Evolutionary conservation across 2,797 vertebrate species (phyloP).

Genomic region (Crax fasciolata): DNA sequence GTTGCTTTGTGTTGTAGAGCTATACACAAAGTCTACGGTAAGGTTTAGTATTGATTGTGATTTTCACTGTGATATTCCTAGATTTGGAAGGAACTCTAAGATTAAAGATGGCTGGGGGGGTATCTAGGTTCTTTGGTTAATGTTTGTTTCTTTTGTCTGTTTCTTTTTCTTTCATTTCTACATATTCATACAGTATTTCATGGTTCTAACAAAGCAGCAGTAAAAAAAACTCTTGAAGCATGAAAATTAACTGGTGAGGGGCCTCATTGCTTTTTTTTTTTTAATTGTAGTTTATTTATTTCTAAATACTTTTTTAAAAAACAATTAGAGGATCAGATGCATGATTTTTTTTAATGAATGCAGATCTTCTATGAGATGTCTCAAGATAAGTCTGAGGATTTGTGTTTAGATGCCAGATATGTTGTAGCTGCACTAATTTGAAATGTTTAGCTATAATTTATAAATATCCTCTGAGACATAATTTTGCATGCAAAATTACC

Average conservation of each 20-base stretch:
- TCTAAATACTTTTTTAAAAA: slow-evolving; percentile 80
- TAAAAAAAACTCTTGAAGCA: slow-evolving; percentile 89
- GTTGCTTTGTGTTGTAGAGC: slow-evolving; percentile 83
- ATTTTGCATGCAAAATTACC: slow-evolving; percentile 88
- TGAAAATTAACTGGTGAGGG: slow-evolving; percentile 91
- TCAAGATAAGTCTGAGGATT: slow-evolving; percentile 83
- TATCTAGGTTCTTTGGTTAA: slow-evolving; percentile 88
- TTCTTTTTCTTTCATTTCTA: slow-evolving; percentile 91
- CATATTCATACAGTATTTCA: slow-evolving; percentile 91
- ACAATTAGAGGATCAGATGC: slow-evolving; percentile 85
- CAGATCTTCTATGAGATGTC: slow-evolving; percentile 87
- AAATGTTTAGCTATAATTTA: slow-evolving; percentile 83
- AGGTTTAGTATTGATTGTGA: slow-evolving; percentile 80
- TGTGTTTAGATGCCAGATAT: slow-evolving; percentile 84
- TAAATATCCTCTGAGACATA: slow-evolving; percentile 86
- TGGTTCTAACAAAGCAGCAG: slow-evolving; percentile 91
- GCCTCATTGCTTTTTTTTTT: slow-evolving; percentile 87
- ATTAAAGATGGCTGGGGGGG: slow-evolving; percentile 81
- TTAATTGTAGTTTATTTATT: slow-evolving; percentile 84
- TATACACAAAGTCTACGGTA: slow-evolving; percentile 84
- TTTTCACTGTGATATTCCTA: slow-evolving; percentile 79
- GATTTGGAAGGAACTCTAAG: slow-evolving; percentile 82
- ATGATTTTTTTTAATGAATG: slow-evolving; percentile 87
- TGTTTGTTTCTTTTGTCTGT: slow-evolving; percentile 91
- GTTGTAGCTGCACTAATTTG: slow-evolving; percentile 84